phyloP scores from a whole-genome alignment of 2,113 vertebrate species.

The Scomber scombrus region DNA sequence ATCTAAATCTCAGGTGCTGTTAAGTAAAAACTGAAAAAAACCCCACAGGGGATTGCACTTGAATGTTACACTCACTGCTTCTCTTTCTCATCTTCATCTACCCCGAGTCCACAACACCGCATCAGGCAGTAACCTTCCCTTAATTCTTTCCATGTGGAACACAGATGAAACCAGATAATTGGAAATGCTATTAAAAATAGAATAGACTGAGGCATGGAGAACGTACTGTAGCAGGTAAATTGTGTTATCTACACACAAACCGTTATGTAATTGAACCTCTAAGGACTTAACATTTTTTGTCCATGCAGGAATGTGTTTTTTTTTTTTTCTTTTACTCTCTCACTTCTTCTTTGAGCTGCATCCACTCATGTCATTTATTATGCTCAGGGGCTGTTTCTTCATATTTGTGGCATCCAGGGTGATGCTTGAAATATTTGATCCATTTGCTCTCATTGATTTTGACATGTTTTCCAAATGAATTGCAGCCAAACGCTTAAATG shows the following conservation, averaged over 20 bases:
- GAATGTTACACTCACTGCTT: neutral
- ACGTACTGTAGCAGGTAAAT: slow-evolving; percentile 39
- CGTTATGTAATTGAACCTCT: slow-evolving; percentile 23
- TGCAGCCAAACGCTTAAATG: neutral
- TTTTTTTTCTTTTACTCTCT: neutral
- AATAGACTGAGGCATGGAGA: neutral
- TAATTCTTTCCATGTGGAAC: slow-evolving; percentile 32
- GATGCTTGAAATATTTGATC: slow-evolving; percentile 16
- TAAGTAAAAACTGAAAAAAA: slow-evolving; percentile 45
- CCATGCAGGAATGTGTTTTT: neutral
- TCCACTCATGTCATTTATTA: neutral
- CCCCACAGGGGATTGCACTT: slow-evolving; percentile 17
- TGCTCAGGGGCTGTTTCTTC: neutral
- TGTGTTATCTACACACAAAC: slow-evolving; percentile 15
- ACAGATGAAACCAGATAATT: slow-evolving; percentile 46
- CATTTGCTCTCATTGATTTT: slow-evolving; percentile 23
- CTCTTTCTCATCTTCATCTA: slow-evolving; percentile 10
- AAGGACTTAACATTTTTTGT: neutral
- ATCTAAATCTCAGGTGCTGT: slow-evolving; percentile 31
- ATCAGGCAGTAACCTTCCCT: slow-evolving; percentile 4
- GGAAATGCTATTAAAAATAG: slow-evolving; percentile 54
- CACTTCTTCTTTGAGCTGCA: neutral
- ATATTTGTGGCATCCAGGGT: neutral
- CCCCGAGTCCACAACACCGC: neutral
- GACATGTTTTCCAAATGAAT: slow-evolving; percentile 14